These are phyloP conservation scores for Drosophila sulfurigaster DNA, from an alignment of 1,140 invertebrate species.

Conservation along the genomic window DNA sequence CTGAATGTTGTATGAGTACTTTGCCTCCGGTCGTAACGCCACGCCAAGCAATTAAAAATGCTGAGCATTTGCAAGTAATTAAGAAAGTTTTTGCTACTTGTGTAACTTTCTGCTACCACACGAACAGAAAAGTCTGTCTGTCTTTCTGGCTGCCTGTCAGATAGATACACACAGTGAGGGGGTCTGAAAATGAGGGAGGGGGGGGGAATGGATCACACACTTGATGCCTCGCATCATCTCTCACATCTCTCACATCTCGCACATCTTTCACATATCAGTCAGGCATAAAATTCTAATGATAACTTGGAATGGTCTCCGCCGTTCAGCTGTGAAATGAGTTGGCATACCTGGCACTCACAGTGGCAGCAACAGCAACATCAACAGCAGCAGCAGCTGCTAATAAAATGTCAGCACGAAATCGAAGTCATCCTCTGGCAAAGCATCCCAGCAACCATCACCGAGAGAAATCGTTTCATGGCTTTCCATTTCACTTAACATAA, in stretches of 20 bases:
- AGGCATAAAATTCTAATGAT: slow-evolving; percentile 59
- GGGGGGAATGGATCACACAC: neutral
- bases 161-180: slow-evolving; percentile 10
- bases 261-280: slow-evolving; percentile 27
- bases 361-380: neutral
- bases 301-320: slow-evolving; percentile 29
- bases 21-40: neutral
- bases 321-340: slow-evolving; percentile 63
- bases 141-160: neutral
- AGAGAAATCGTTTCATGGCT: slow-evolving; percentile 54
- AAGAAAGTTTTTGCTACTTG: slow-evolving; percentile 32
- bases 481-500: slow-evolving; percentile 75
- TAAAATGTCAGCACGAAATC: slow-evolving; percentile 62
- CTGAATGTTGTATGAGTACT: neutral
- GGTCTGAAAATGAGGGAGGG: neutral
- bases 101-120: slow-evolving; percentile 3
- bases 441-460: neutral
- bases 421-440: slow-evolving; percentile 26
- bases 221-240: slow-evolving; percentile 6
- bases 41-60: slow-evolving; percentile 33
- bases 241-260: slow-evolving; percentile 2
- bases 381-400: slow-evolving; percentile 49
- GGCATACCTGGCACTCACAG: slow-evolving; percentile 8
- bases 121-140: neutral
- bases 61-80: slow-evolving; percentile 27